These are phyloP conservation scores for Meriones psammophilus DNA, from an alignment of 2,797 vertebrate species.

Conservation along the genomic window DNA sequence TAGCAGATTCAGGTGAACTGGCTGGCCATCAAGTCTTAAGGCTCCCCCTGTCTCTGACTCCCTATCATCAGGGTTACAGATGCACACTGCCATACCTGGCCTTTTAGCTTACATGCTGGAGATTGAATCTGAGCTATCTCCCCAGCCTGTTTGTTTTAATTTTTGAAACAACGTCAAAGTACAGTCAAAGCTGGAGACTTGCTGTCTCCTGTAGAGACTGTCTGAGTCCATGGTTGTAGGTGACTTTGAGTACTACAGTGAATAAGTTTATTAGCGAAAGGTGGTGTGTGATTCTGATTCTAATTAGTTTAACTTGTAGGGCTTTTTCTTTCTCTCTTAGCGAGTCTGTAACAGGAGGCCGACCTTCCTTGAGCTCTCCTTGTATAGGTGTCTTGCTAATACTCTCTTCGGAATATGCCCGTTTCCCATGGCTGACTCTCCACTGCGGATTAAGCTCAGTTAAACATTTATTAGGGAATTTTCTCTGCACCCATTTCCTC, in stretches of 20 bases:
- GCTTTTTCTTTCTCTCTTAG: neutral
- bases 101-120: neutral
- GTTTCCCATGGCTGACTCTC: neutral
- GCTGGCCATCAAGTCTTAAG: neutral
- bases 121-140: neutral
- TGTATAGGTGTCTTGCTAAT: neutral
- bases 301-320: slow-evolving; percentile 1
- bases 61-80: neutral
- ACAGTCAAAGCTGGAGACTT: neutral
- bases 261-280: slow-evolving; percentile 4
- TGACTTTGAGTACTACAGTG: neutral
- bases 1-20: neutral
- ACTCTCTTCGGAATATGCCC: neutral
- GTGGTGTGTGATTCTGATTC: slow-evolving; percentile 19
- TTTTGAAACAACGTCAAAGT: neutral
- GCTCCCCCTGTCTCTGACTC: neutral
- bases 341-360: neutral
- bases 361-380: neutral
- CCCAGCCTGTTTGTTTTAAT: neutral
- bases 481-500: neutral
- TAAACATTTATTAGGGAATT: slow-evolving; percentile 28
- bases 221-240: neutral
- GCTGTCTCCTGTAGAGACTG: neutral
- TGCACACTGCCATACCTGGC: neutral
- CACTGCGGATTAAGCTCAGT: neutral